Conservation (phyloP, 2,113 vertebrate species). For the Suncus etruscus region DNA sequence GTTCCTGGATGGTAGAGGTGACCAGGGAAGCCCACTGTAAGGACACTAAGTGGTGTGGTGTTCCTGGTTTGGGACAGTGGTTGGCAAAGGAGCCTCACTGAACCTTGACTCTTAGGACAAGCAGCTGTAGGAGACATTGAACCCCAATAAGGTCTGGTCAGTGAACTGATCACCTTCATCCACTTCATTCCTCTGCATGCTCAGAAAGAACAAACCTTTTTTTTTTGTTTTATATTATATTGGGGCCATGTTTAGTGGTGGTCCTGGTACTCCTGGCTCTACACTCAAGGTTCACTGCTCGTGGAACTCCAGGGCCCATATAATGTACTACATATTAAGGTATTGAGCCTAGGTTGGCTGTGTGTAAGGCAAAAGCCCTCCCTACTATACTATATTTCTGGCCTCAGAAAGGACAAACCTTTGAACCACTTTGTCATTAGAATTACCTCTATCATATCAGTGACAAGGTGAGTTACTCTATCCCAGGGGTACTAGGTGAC, state of each 20-base stretch:
- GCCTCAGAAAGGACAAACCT: not conserved
- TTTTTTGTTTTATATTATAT: too few species aligned
- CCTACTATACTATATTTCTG: too few species aligned
- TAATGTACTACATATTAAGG: too few species aligned
- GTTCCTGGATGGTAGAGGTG: not conserved
- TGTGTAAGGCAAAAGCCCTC: too few species aligned
- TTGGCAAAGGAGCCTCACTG: not conserved
- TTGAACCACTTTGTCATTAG: not conserved
- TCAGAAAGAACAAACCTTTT: not conserved
- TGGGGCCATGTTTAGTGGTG: too few species aligned
- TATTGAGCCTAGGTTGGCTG: too few species aligned
- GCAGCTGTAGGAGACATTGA: not conserved
- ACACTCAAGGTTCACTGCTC: too few species aligned
- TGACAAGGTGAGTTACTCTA: not conserved
- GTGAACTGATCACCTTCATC: not conserved
- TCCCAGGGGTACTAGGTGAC: not conserved
- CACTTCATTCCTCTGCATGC: not conserved
- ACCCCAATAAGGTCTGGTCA: not conserved
- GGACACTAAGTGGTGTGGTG: not conserved
- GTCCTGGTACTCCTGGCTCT: too few species aligned
- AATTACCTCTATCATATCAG: not conserved
- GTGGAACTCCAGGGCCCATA: too few species aligned
- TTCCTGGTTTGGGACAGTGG: accelerated
- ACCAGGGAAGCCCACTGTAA: accelerated
- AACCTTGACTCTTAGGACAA: not conserved